These are phyloP conservation scores for Phyllostomus hastatus DNA, from an alignment of 2,113 vertebrate species.

Conservation along the genomic window DNA sequence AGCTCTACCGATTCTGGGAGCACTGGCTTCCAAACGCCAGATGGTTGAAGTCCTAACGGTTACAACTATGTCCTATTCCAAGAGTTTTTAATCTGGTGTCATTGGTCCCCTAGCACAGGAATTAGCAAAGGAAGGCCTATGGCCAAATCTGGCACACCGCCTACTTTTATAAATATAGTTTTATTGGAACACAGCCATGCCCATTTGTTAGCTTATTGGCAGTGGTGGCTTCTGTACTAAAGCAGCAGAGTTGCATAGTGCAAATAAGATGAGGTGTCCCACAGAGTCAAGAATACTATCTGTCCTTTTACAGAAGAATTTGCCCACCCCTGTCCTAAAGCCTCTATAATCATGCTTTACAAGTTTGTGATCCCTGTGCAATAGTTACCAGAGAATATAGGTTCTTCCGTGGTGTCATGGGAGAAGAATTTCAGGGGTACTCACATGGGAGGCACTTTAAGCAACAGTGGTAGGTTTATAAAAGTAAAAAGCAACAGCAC, in stretches of 20 bases:
- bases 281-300: neutral
- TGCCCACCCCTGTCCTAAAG: neutral
- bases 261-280: neutral
- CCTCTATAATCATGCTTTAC: neutral
- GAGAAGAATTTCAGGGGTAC: neutral
- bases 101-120: neutral
- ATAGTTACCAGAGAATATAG: too few relatives aligned
- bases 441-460: too few relatives aligned
- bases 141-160: neutral
- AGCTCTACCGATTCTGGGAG: neutral
- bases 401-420: too few relatives aligned
- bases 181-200: neutral
- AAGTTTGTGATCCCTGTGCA: neutral
- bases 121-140: neutral
- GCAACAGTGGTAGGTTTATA: too few relatives aligned
- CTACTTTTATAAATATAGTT: neutral
- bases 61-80: neutral
- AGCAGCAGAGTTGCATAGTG: neutral
- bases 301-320: neutral
- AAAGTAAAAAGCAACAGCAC: neutral
- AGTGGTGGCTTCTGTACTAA: neutral
- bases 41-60: neutral
- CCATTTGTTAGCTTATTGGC: neutral
- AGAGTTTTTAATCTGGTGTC: neutral
- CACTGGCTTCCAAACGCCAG: neutral